Conservation (phyloP, 2,888 invertebrate species). For the Actias luna region DNA sequence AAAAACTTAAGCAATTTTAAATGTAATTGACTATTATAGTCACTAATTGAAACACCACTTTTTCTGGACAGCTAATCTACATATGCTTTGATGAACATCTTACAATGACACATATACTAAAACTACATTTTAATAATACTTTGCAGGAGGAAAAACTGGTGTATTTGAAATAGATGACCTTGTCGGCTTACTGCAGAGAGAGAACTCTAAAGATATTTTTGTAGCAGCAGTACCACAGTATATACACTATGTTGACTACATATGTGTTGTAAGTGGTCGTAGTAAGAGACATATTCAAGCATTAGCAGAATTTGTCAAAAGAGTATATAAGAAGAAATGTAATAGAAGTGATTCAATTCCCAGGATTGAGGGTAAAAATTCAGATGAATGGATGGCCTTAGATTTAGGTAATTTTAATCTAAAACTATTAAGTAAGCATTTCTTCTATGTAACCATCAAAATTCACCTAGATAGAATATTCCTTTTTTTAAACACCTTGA, state of each 20-base stretch:
- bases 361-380: conserved; percentile 88
- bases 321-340: conserved; percentile 88
- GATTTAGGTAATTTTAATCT: conserved; percentile 89
- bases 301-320: conserved; percentile 87
- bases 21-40: too few relatives aligned
- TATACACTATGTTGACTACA: conserved; percentile 90
- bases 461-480: too few relatives aligned
- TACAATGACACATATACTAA: not conserved
- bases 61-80: not conserved
- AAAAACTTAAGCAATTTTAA: too few relatives aligned
- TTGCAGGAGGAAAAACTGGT: conserved; percentile 89
- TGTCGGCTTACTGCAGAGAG: conserved; percentile 87
- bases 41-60: too few relatives aligned
- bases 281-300: conserved; percentile 89
- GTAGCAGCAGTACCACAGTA: conserved; percentile 88
- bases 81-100: not conserved
- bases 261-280: conserved; percentile 89
- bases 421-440: too few relatives aligned
- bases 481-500: too few relatives aligned
- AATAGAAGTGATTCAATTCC: conserved; percentile 84
- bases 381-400: conserved; percentile 93
- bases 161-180: conserved; percentile 95
- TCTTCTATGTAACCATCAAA: too few relatives aligned
- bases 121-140: conserved; percentile 7
- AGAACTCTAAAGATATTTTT: conserved; percentile 91